Percentiles rank a stretch among this genome's conserved stretches.
phyloP scores from a whole-genome alignment of 2,888 invertebrate genomes.

The Drosophila tanythrix region DNA sequence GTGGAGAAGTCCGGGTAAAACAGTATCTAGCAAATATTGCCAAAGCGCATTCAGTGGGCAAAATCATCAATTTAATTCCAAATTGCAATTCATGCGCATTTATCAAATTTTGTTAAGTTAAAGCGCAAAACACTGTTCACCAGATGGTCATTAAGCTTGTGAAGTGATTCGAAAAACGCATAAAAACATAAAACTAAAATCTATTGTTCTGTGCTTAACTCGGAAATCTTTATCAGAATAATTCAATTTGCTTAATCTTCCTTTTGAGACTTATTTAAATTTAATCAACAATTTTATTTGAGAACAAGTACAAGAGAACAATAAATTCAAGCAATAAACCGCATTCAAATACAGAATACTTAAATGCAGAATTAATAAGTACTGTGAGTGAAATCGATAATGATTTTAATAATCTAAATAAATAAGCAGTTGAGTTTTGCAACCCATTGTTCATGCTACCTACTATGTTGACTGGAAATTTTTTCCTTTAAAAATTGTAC shows the following conservation, averaged over 20 bases:
- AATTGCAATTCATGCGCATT: conserved; percentile 77
- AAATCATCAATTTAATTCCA: conserved; percentile 73
- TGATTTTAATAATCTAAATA: neutral
- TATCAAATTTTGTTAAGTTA: conserved; percentile 56
- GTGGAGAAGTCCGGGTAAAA: neutral
- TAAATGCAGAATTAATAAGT: neutral
- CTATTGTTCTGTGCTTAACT: conserved; percentile 1
- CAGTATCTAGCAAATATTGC: conserved; percentile 39
- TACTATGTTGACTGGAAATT: neutral
- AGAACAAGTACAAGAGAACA: too few relatives aligned
- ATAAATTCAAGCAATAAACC: neutral
- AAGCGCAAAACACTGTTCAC: conserved; percentile 32
- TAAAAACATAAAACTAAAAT: neutral
- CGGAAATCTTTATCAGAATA: neutral
- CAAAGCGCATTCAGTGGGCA: conserved; percentile 26
- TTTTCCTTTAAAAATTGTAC: too few relatives aligned
- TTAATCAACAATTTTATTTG: neutral
- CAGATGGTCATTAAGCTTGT: conserved; percentile 8
- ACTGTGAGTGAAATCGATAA: neutral
- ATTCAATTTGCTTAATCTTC: neutral
- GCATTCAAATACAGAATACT: neutral
- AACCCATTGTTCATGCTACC: neutral
- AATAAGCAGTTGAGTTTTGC: neutral
- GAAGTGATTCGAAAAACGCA: conserved; percentile 7
- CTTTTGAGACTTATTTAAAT: neutral